phyloP scores from a whole-genome alignment of 64 coral and sea anemone species.

The Montipora foliosa region DNA sequence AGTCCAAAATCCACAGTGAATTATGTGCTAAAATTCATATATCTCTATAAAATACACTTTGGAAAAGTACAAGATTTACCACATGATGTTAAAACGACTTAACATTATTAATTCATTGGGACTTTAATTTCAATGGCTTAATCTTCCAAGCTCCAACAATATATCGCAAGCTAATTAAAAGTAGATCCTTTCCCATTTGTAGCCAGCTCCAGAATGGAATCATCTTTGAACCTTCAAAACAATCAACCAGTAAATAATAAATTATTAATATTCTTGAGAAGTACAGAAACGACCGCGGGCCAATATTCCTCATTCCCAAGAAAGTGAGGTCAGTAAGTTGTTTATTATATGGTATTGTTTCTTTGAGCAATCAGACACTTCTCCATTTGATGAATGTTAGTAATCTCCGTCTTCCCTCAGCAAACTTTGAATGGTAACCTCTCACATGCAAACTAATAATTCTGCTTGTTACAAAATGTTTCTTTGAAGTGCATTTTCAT shows the following conservation, averaged over 20 bases:
- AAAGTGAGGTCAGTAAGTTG: no score
- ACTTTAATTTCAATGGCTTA: conserved; percentile 78
- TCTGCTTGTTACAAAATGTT: no score
- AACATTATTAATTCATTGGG: conserved; percentile 23
- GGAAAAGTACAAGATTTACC: not conserved
- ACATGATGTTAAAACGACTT: not conserved
- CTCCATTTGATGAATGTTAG: no score
- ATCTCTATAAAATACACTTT: not conserved
- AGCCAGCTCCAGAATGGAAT: conserved; percentile 95
- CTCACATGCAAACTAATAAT: no score
- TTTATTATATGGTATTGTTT: no score
- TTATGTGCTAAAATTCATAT: not conserved
- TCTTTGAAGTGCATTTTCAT: no score
- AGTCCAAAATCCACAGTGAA: not conserved
- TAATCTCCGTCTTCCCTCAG: no score
- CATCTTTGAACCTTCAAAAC: conserved; percentile 95
- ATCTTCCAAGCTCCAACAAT: conserved; percentile 93
- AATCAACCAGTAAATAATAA: not conserved
- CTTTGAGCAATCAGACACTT: no score
- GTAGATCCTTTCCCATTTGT: conserved; percentile 95
- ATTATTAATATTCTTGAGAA: no score
- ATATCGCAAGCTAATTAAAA: conserved; percentile 89
- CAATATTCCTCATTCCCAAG: no score
- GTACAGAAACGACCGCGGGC: no score
- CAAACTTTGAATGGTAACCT: no score